Evolutionary conservation across 2,797 vertebrate genomes (phyloP), one percentile per base, ranked within the genome.

Genomic region (Peromyscus nudipes): DNA sequence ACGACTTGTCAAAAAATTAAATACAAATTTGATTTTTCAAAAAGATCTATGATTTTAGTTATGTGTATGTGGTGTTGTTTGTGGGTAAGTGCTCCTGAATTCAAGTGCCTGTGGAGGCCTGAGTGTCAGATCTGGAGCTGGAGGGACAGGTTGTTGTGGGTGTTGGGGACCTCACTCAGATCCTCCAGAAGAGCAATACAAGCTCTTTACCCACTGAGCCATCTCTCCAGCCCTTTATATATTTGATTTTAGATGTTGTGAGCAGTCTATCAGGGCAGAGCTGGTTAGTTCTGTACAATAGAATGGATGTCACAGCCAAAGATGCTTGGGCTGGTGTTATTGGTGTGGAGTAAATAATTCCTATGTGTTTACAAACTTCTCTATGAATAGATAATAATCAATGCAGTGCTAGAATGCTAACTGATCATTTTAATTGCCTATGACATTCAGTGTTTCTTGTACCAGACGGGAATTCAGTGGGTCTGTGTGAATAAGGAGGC

Each of bases 281-380:
- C 25, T 91, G 43, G 13, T 43, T 52, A 21, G 65, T 89, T 29
- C 21, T 64, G 11, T 13, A 60, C 13, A 80, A 21, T 46, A 17
- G 4, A 64, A 86, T 69, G 34, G 25, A 29, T 80, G 14, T 73
- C 13, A 2, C 43, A 40, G 57, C 46, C 93, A 80, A 11, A 91
- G 96, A 43, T 55, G 49, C 49, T 13, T 52, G 49, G 49, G n/a
- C 69, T 21, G 94, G 87, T 71, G n/a, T 94, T 92, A 65, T 49
- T 95, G 77, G 69, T 88, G n/a, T 49, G 71, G 81, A 69, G 90
- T 90, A 73, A 96, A 92, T 69, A 91, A 75, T 60, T 57, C 90
- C 83, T 91, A 62, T 19, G 21, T 46, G 60, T 60, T 62, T 62
- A 46, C 71, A 76, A n/a, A 75, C 37, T 34, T 71, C 34, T 73